Conservation (phyloP, 2,888 invertebrate species). For the Drosophila incognita region DNA sequence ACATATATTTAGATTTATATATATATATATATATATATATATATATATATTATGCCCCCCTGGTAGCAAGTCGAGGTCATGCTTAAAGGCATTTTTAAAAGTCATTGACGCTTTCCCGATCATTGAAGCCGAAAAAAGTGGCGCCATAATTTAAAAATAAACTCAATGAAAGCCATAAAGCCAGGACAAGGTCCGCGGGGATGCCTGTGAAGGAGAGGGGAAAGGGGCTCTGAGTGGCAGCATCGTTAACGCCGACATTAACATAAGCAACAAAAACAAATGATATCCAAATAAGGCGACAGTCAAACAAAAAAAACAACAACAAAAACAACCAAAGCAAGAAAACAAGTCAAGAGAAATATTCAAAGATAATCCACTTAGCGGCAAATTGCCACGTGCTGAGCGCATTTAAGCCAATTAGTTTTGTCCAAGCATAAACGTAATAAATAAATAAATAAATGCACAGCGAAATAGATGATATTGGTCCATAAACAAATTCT, state of each 20-base stretch:
- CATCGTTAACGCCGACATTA: conserved; percentile 58
- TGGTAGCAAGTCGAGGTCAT: conserved; percentile 33
- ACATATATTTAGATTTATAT: conserved; percentile 8
- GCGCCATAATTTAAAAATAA: conserved; percentile 63
- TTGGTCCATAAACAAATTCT: conserved; percentile 18
- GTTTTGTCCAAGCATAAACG: conserved; percentile 43
- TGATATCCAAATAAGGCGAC: conserved; percentile 36
- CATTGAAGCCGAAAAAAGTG: conserved; percentile 46
- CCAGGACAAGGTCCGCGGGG: conserved; percentile 9
- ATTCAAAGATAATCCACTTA: conserved; percentile 48
- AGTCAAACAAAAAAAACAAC: background rate
- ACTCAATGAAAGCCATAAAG: conserved; percentile 15
- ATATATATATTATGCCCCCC: background rate
- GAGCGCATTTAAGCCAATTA: conserved; percentile 54
- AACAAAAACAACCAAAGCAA: background rate
- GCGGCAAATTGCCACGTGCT: conserved; percentile 42
- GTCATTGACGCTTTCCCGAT: conserved; percentile 65
- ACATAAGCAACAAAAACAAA: conserved; percentile 16
- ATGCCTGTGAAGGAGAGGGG: background rate
- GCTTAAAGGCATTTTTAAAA: conserved; percentile 44
- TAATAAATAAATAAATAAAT: conserved; percentile 28
- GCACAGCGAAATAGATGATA: conserved; percentile 8
- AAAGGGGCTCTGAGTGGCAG: background rate
- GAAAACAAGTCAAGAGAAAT: background rate
- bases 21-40: conserved; percentile 2